Percentiles rank a stretch among this genome's conserved stretches.
phyloP scores from a whole-genome alignment of 1,140 invertebrate species.

The Melipona quadrifasciata region DNA sequence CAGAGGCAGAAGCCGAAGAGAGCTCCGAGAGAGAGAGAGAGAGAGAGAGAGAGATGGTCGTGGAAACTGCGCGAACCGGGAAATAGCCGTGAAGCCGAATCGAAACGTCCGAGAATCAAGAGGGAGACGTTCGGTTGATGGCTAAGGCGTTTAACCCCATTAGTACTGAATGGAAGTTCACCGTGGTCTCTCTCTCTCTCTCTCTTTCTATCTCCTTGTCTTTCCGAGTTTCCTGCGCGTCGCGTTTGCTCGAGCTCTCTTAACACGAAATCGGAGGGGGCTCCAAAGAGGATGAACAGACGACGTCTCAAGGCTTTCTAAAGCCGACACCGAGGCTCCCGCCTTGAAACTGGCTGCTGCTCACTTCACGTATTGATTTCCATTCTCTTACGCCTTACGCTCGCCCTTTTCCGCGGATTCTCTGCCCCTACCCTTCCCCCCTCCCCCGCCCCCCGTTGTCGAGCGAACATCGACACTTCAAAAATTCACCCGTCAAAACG shows the following conservation, averaged over 20 bases:
- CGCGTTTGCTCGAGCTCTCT: constrained; percentile 55
- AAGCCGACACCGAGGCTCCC: constrained; percentile 70
- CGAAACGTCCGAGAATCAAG: constrained; percentile 68
- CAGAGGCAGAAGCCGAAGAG: no score
- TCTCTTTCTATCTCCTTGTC: constrained; percentile 55
- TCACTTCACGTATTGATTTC: constrained; percentile 82
- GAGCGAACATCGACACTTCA: constrained; percentile 26
- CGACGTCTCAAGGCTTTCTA: constrained; percentile 79
- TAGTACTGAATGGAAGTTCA: constrained; percentile 78
- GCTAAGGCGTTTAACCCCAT: constrained; percentile 81
- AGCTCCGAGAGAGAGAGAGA: no score
- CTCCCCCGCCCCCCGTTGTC: constrained; percentile 1
- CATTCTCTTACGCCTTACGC: constrained; percentile 79
- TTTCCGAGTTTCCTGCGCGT: constrained; percentile 34
- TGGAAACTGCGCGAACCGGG: not conserved
- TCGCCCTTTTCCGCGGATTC: constrained; percentile 68
- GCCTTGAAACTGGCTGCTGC: constrained; percentile 77
- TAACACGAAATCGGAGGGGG: constrained; percentile 52
- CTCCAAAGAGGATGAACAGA: constrained; percentile 70
- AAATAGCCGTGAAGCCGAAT: constrained; percentile 50
- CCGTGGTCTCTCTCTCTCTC: constrained; percentile 42
- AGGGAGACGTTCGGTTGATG: constrained; percentile 71
- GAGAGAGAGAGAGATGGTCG: not conserved
- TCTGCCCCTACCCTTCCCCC: not conserved
- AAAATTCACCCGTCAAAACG: no score